These are phyloP conservation scores for Astreopora myriophthalma DNA, from an alignment of 64 coral and sea anemone genomes.

Conservation along the genomic window DNA sequence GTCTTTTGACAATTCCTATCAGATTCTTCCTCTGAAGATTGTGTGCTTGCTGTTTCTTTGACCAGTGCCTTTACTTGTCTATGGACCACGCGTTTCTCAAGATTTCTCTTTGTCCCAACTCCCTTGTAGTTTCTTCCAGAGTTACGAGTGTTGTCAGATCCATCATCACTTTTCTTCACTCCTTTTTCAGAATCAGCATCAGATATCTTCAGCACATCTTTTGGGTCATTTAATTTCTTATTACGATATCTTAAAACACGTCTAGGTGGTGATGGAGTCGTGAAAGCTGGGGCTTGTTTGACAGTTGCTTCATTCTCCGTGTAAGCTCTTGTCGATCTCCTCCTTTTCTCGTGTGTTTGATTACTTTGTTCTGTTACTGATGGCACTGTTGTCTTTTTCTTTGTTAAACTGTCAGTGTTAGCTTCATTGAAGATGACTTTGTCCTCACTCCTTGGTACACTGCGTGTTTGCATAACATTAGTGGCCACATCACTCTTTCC, in stretches of 20 bases:
- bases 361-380: background rate
- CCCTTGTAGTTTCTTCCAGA: background rate
- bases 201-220: background rate
- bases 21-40: background rate
- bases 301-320: background rate
- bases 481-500: background rate
- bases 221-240: background rate
- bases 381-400: background rate
- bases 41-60: background rate
- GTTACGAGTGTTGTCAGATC: background rate
- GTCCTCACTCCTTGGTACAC: no score
- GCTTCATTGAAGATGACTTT: background rate
- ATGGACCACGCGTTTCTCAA: background rate
- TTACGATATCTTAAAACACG: constrained; percentile 16
- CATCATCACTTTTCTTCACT: background rate
- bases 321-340: background rate
- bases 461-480: background rate
- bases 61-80: background rate
- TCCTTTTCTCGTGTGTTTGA: background rate
- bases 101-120: background rate
- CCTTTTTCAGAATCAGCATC: background rate
- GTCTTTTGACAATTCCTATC: background rate
- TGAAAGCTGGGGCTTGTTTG: background rate
- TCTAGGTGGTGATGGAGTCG: background rate
- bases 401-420: background rate